Evolutionary conservation across 1,140 invertebrate species (phyloP), one percentile per base, ranked within the genome.

Genomic region (Drosophila ambigua): DNA sequence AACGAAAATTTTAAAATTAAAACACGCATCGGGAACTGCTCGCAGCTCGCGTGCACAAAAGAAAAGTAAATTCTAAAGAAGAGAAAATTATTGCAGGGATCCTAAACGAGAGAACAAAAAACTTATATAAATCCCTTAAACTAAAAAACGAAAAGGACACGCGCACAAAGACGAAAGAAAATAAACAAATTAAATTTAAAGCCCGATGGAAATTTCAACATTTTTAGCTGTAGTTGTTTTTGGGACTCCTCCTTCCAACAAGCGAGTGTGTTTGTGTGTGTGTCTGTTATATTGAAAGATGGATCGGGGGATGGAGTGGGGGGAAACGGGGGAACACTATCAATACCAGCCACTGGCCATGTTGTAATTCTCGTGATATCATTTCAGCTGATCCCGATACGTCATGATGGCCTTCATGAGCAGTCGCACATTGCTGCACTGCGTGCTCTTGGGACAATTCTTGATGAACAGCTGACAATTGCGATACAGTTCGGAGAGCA

Each of bases 381-480:
- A 85, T 87, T 91, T 91, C 46, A 91, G 80, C 66, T 91, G 90
- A 53, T 90, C 83, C 55, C 77, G 83, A 49, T 84, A 91, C 26
- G 81, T 81, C 63, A 96, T 94, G 4, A 96, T 94, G 43, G 96
- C 96, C 95, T 97, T 96, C 58, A 95, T 94, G 44, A 98, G 93
- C 93, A 98, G 95, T 81, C 95, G 95, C 83, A 98, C 94, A 71
- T 95, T 94, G 45, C 95, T 93, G 43, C 93, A 93, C 45, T 95
- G 94, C 81, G 94, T 94, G 84, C 95, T 94, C 57, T 93, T 94
- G 0, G 96, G 95, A 92, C 96, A 95, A 5, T 93, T 92, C 13
- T 93, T 79, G 6, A 97, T 94, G 90, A 96, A 98, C 6, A 93
- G 68, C 58, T 94, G 92, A 35, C 98, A 93, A 92, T 97, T 96